Conservation (phyloP, 35 echinoderm and acorn worm genomes). For the Amphiura filiformis region DNA sequence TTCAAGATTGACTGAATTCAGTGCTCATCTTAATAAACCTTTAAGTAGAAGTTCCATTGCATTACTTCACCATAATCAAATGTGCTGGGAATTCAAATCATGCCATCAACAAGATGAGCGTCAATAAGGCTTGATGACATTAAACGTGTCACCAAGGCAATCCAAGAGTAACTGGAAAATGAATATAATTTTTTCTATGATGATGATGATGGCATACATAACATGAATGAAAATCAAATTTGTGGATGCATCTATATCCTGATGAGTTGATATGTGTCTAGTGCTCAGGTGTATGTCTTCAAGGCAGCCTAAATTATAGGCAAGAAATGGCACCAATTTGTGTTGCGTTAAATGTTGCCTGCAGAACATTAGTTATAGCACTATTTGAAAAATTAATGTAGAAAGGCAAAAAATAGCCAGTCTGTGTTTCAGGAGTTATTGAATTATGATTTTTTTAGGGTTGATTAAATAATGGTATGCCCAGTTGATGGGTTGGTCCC, state of each 20-base stretch:
- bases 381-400: too few relatives aligned
- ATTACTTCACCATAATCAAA: too few relatives aligned
- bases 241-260: background rate
- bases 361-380: background rate
- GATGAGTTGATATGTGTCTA: background rate
- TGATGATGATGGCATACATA: background rate
- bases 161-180: too few relatives aligned
- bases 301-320: background rate
- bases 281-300: background rate
- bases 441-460: background rate
- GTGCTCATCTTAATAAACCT: too few relatives aligned
- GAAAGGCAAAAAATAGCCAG: background rate
- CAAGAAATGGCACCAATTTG: constrained; percentile 4
- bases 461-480: constrained; percentile 3
- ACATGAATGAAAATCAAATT: background rate
- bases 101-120: too few relatives aligned
- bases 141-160: too few relatives aligned
- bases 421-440: background rate
- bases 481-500: background rate
- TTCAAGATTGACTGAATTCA: too few relatives aligned
- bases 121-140: too few relatives aligned
- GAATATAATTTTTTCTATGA: constrained; percentile 5
- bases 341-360: background rate
- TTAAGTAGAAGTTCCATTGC: too few relatives aligned
- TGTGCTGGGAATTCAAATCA: too few relatives aligned